Evolutionary conservation across 2,888 invertebrate species (phyloP).

Genomic region (Drosophila pseudotakahashii): DNA sequence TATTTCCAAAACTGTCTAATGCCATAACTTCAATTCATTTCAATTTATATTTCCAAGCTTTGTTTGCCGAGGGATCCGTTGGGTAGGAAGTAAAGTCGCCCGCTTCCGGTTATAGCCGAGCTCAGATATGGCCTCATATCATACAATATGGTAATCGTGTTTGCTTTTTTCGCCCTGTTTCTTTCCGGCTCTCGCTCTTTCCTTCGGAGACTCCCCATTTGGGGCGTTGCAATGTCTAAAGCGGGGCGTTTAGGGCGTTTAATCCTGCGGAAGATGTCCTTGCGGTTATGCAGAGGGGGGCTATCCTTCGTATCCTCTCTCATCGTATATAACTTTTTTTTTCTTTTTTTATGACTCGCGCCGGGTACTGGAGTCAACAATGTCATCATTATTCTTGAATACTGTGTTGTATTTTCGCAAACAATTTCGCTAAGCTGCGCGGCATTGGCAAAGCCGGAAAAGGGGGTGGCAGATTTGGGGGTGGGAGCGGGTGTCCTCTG

Average conservation of each 20-base stretch:
- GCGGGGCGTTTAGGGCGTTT: conserved; percentile 79
- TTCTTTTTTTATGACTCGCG: conserved; percentile 58
- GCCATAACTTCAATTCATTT: conserved; percentile 81
- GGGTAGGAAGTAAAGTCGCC: conserved; percentile 21
- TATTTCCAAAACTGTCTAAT: conserved; percentile 75
- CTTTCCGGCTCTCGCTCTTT: conserved; percentile 45
- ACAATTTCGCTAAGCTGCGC: conserved; percentile 79
- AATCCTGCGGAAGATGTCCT: conserved; percentile 80
- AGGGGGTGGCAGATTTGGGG: conserved; percentile 5
- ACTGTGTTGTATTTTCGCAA: conserved; percentile 81
- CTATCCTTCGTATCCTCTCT: conserved; percentile 6
- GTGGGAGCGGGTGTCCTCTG: conserved; percentile 12
- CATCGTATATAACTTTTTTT: conserved; percentile 17
- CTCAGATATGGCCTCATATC: conserved; percentile 55
- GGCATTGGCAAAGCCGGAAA: conserved; percentile 30
- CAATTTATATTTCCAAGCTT: conserved; percentile 72
- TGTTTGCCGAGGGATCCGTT: conserved; percentile 34
- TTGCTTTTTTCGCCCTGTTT: conserved; percentile 53
- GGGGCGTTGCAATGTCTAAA: conserved; percentile 78
- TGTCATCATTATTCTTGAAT: conserved; percentile 82
- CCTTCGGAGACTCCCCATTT: conserved; percentile 17
- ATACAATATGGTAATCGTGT: conserved; percentile 73
- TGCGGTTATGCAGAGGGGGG: conserved; percentile 63
- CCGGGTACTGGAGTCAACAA: conserved; percentile 75
- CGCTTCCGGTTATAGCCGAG: conserved; percentile 59